Percentiles rank a stretch among this genome's conserved stretches.
Evolutionary conservation across 2,113 vertebrate species (phyloP).

Genomic region (Odontesthes bonariensis): DNA sequence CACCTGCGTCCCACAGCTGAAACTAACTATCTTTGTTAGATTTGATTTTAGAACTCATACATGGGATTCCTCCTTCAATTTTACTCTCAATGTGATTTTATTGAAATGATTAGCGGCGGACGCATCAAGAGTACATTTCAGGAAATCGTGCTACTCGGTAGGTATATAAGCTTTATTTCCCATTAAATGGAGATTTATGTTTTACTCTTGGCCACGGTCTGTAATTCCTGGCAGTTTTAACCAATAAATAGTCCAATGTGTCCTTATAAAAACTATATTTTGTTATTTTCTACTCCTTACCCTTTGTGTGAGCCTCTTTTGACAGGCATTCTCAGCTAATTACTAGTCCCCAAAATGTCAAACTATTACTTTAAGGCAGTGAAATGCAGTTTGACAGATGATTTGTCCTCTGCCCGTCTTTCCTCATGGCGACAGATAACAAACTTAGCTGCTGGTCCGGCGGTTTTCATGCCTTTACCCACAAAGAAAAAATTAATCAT

Average conservation of each 20-base stretch:
- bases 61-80: background rate
- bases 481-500: background rate
- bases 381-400: slow-evolving; percentile 4
- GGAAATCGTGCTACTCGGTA: background rate
- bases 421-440: slow-evolving; percentile 8
- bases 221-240: background rate
- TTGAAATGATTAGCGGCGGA: background rate
- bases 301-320: background rate
- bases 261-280: background rate
- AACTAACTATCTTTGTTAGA: slow-evolving; percentile 44
- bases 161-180: no score
- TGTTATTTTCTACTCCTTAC: background rate
- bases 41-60: slow-evolving; percentile 45
- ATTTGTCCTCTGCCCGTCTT: slow-evolving; percentile 14
- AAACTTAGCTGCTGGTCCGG: background rate
- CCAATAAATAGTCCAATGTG: background rate
- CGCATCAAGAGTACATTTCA: background rate
- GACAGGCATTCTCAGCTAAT: background rate
- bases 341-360: background rate
- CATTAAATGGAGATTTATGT: background rate
- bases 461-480: background rate
- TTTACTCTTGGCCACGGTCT: background rate
- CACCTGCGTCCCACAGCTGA: slow-evolving; percentile 63
- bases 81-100: background rate
- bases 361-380: slow-evolving; percentile 6